Base-by-base conservation (phyloP, 1,140 invertebrate species). In the Bombus turneri region DNA sequence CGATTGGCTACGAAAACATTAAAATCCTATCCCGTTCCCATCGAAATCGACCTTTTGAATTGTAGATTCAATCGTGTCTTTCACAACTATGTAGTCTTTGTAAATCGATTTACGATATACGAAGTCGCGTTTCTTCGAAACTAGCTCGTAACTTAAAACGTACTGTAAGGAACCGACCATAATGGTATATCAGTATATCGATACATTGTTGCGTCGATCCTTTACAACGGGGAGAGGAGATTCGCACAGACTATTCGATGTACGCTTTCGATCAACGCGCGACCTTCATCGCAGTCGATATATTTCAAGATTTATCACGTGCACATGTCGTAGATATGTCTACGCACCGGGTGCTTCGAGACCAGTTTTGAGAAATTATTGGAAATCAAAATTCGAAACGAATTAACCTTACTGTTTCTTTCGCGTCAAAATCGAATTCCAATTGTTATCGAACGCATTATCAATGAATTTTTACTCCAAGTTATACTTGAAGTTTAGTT, bases 21-120 rank as follows among this genome's bases (percentile, higher is more conserved):
- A 39, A 76, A 31, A 18, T 80, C 43, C 28, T 41, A 18, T 69
- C 68, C 37, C 53, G 47, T 71, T 57, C 47, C 43, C 73, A 75
- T 81, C 81, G 83, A 85, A 43, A 86, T 87, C 80, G 83, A 87
- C 79, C 87, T 84, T 77, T 78, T 43, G 41, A 82, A 71, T 80
- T 87, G 86, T 94, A 92, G 90, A 90, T 91, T 92, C 87, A 91
- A 93, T 92, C 91, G 88, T 93, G 92, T 93, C 91, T 93, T 93
- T 94, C 91, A 91, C 85, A 88, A 87, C 92, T 91, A 92, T 82
- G 85, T 91, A 93, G 88, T 87, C 85, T 87, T 91, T 91, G 87
- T 88, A 88, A 85, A 85, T 88, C 91, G 90, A 91, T 92, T 87
- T 87, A 83, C 77, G 80, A 89, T 71, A 76, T 68, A 90, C 47